A percentile compares a stretch with the other conserved stretches of the same genome.
phyloP scores from a whole-genome alignment of 2,888 invertebrate species.

The Amphipyra tragopoginis region DNA sequence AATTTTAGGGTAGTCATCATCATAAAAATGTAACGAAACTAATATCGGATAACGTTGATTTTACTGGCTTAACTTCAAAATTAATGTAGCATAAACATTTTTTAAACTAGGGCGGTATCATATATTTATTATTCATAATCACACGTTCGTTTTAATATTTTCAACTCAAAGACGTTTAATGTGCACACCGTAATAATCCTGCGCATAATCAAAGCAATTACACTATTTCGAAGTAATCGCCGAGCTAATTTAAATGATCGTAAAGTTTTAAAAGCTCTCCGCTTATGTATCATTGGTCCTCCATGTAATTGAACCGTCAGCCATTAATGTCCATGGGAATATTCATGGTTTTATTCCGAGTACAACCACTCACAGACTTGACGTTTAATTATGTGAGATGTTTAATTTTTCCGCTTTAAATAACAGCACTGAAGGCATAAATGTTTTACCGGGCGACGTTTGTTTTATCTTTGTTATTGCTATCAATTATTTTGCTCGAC shows the following conservation, averaged over 20 bases:
- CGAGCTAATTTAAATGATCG: conserved; percentile 59
- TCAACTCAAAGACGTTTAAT: conserved; percentile 20
- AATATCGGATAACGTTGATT: conserved; percentile 2
- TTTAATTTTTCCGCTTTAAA: conserved; percentile 41
- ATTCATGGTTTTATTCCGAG: conserved; percentile 46
- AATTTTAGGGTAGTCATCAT: conserved; percentile 22
- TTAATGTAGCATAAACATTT: too few species aligned
- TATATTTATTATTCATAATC: conserved; percentile 62
- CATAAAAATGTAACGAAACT: conserved; percentile 13
- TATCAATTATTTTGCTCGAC: conserved; percentile 31
- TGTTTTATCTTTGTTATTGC: conserved; percentile 27
- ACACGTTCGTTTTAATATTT: conserved; percentile 40
- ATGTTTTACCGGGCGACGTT: conserved; percentile 17
- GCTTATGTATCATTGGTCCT: conserved; percentile 31
- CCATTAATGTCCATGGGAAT: conserved; percentile 52
- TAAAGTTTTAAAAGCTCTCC: conserved; percentile 58
- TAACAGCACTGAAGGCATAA: conserved; percentile 18
- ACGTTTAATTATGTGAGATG: conserved; percentile 55
- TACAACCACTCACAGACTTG: conserved; percentile 35
- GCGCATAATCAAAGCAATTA: conserved; percentile 52
- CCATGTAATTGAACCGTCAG: conserved; percentile 68
- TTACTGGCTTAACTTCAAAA: too few species aligned
- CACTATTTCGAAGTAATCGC: conserved; percentile 45
- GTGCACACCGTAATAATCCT: conserved; percentile 37
- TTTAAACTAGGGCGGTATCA: conserved; percentile 31